These are phyloP conservation scores for Lacanobia wlatinum DNA, from an alignment of 2,888 invertebrate species.

Conservation along the genomic window DNA sequence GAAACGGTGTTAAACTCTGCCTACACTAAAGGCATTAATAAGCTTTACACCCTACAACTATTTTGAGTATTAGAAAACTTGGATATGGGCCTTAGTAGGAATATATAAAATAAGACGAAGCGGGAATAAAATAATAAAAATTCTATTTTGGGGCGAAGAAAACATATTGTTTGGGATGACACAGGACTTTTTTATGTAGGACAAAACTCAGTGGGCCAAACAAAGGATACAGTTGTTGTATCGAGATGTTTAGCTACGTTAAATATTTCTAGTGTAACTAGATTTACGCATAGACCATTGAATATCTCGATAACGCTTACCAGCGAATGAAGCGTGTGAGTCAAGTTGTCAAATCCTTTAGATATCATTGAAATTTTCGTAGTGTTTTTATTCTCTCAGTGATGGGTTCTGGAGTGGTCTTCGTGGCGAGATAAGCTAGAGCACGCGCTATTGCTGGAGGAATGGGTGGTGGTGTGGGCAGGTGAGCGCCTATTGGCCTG, in stretches of 20 bases:
- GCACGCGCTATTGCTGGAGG: conserved; percentile 90
- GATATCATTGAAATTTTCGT: conserved; percentile 1
- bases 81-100: neutral
- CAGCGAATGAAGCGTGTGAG: neutral
- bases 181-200: no score
- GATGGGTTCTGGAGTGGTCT: conserved; percentile 78
- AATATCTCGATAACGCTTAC: neutral
- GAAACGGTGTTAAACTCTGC: neutral
- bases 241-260: neutral
- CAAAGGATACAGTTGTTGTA: neutral
- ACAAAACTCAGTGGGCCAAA: no score
- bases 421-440: conserved; percentile 88
- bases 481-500: conserved; percentile 85
- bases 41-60: neutral
- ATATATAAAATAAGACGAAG: neutral
- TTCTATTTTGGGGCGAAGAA: no score
- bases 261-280: neutral
- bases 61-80: neutral
- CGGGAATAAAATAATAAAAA: no score
- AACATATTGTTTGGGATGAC: no score
- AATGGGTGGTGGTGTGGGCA: conserved; percentile 88
- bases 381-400: conserved; percentile 68
- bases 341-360: neutral
- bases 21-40: neutral
- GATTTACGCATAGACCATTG: neutral